Conservation (phyloP, 2,888 invertebrate species). For the Ormia ochracea region DNA sequence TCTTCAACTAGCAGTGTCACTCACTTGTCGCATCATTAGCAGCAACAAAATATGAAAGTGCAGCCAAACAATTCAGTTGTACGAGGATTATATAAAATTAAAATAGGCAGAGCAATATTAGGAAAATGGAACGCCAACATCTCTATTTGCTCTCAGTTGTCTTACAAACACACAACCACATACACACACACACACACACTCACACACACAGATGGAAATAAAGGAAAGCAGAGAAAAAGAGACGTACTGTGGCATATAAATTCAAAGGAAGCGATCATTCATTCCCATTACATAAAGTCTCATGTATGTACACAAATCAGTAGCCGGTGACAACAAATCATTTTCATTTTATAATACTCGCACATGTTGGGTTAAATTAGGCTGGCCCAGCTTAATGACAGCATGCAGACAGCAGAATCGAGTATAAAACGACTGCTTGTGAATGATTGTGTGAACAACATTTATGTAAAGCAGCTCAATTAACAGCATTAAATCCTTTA, state of each 20-base stretch:
- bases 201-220: background rate
- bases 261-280: background rate
- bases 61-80: background rate
- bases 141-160: background rate
- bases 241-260: background rate
- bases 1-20: conserved; percentile 45
- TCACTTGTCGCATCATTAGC: conserved; percentile 51
- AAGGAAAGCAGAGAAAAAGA: background rate
- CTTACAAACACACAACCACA: background rate
- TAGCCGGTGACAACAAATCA: conserved; percentile 38
- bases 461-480: no score
- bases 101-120: conserved; percentile 1
- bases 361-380: conserved; percentile 40
- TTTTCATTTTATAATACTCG: conserved; percentile 50
- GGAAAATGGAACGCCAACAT: background rate
- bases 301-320: background rate
- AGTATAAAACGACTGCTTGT: no score
- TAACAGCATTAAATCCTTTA: no score
- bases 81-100: background rate
- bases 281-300: background rate
- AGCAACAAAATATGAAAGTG: conserved; percentile 20
- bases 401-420: background rate
- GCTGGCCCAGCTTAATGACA: conserved; percentile 1
- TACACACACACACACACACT: background rate
- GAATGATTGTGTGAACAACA: no score